Evolutionary conservation across 2,113 vertebrate genomes (phyloP).

Genomic region (Caracal caracal): DNA sequence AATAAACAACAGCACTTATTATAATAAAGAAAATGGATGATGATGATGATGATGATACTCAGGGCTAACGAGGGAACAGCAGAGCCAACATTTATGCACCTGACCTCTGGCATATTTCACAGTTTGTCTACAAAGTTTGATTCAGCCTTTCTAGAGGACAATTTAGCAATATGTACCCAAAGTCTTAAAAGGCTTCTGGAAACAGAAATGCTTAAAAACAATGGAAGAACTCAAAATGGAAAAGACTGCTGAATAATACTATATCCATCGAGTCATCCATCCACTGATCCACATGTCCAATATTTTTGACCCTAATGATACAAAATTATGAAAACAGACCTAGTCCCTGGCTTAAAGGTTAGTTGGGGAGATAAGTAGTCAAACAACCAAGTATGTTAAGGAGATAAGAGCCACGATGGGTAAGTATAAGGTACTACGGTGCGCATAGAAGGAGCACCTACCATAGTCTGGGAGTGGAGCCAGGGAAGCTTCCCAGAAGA

Average conservation of each 20-base stretch:
- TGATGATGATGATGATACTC: neutral
- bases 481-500: slow-evolving; percentile 72
- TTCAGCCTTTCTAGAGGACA: slow-evolving; percentile 15
- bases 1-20: slow-evolving; percentile 40
- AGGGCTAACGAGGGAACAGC: neutral
- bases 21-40: slow-evolving; percentile 47
- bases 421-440: slow-evolving; percentile 13
- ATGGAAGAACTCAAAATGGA: slow-evolving; percentile 40
- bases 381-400: slow-evolving; percentile 42
- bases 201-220: slow-evolving; percentile 56
- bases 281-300: neutral
- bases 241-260: slow-evolving; percentile 9
- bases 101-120: neutral
- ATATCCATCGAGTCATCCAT: neutral
- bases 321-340: slow-evolving; percentile 46
- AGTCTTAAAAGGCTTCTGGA: slow-evolving; percentile 38
- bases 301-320: slow-evolving; percentile 25
- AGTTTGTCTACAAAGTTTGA: slow-evolving; percentile 48
- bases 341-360: slow-evolving; percentile 20
- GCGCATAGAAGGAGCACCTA: slow-evolving; percentile 57
- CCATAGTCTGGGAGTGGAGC: slow-evolving; percentile 67
- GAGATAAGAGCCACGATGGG: neutral
- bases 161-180: slow-evolving; percentile 28
- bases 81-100: slow-evolving; percentile 1
- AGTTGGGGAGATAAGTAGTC: slow-evolving; percentile 23